Evolutionary conservation across 2,888 invertebrate species (phyloP).

Genomic region (Cordilura impudica): DNA sequence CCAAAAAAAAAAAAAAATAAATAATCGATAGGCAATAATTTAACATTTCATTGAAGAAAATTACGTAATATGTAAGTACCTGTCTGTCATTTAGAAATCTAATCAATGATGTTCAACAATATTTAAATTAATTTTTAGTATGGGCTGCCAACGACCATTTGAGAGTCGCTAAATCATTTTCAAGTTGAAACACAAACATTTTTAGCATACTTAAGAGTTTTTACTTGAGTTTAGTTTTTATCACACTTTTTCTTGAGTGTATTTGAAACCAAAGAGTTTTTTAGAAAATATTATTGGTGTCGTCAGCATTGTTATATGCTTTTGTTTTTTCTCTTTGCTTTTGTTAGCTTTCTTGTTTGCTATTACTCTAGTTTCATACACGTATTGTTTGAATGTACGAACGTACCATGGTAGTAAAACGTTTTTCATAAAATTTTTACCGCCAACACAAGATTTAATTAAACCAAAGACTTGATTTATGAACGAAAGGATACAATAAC

Average conservation of each 20-base stretch:
- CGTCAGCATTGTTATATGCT: constrained; percentile 51
- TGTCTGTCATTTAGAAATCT: too few species aligned
- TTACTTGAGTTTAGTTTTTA: too few species aligned
- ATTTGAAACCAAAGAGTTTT: not conserved
- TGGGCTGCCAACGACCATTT: too few species aligned
- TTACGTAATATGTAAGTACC: too few species aligned
- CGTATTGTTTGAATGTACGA: not conserved
- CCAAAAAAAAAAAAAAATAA: too few species aligned
- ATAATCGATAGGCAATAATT: too few species aligned
- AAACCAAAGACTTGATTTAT: constrained; percentile 79
- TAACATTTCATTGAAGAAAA: too few species aligned
- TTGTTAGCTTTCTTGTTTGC: constrained; percentile 21
- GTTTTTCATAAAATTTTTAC: constrained; percentile 69
- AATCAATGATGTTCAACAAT: too few species aligned
- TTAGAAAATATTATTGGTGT: constrained; percentile 41
- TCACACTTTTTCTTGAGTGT: not conserved
- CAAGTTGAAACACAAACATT: too few species aligned
- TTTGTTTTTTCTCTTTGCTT: constrained; percentile 8
- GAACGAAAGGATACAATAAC: constrained; percentile 67
- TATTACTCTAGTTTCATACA: constrained; percentile 20
- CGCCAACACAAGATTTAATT: constrained; percentile 79
- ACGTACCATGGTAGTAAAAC: constrained; percentile 61
- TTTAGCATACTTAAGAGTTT: too few species aligned
- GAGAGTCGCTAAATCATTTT: too few species aligned
- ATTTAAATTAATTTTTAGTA: too few species aligned